A percentile compares a stretch with the other conserved stretches of the same genome.
Evolutionary conservation across 92 coral and sea anemone genomes (phyloP).

Genomic region (Pocillopora grandis): DNA sequence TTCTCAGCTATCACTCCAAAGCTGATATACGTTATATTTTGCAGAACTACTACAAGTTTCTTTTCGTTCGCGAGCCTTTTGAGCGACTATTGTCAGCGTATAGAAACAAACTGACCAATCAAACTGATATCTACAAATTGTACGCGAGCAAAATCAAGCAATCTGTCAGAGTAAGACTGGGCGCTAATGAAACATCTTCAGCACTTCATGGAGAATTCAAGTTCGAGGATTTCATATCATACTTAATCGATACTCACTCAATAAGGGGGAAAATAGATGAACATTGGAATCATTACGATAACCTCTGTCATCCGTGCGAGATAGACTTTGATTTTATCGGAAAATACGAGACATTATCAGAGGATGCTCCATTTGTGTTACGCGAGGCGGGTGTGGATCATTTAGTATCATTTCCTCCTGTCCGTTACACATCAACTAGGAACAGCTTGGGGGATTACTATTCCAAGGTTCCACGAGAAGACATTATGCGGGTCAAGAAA

Average conservation of each 20-base stretch:
- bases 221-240: slow-evolving; percentile 7
- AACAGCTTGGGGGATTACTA: slow-evolving; percentile 4
- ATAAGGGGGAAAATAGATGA: slow-evolving; percentile 14
- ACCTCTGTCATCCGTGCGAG: slow-evolving; percentile 40
- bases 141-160: slow-evolving; percentile 4
- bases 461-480: slow-evolving; percentile 15
- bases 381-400: slow-evolving; percentile 13
- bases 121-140: slow-evolving; percentile 11
- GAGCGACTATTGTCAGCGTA: slow-evolving; percentile 44
- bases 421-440: slow-evolving; percentile 8
- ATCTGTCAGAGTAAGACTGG: slow-evolving; percentile 14
- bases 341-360: slow-evolving; percentile 43
- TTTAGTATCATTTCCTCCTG: slow-evolving; percentile 27
- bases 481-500: background rate
- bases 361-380: slow-evolving; percentile 37
- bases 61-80: slow-evolving; percentile 50
- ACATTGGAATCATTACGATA: slow-evolving; percentile 24
- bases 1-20: slow-evolving; percentile 17
- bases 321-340: slow-evolving; percentile 46
- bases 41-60: slow-evolving; percentile 37
- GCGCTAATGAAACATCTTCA: background rate
- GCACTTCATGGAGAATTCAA: background rate
- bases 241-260: background rate
- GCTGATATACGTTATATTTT: slow-evolving; percentile 15
- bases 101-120: slow-evolving; percentile 29